Base-by-base conservation (phyloP, 2,888 invertebrate species). In the Ectobius pallidus region DNA sequence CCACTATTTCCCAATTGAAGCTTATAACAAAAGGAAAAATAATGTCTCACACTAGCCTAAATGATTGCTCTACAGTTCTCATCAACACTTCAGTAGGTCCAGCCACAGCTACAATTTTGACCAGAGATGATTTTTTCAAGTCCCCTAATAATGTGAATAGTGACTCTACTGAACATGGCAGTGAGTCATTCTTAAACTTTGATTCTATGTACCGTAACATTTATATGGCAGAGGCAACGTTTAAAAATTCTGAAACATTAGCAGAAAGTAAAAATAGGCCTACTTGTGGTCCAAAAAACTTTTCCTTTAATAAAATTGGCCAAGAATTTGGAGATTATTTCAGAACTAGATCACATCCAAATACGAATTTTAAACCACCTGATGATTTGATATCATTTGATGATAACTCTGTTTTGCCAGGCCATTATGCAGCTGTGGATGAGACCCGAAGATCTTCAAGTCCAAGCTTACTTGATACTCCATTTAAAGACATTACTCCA, bases 401-500 rank as follows among this genome's bases (percentile, higher is more conserved):
- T 46, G 46, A 46, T 46, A n/a, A 46, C n/a, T 46, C 46, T 46
- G 46, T 46, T 46, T 46, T 46, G 46, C n/a, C n/a, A 46, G 46
- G 46, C 7, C 7, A n/a, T 46, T 14, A 7, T 46, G 46, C 46
- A 46, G 46, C 46, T n/a, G 18, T 3, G 11, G 46, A n/a, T 4
- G 16, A 46, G n/a, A n/a, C 7, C 3, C 7, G n/a, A n/a, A n/a
- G 18, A 7, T 14, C 46, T n/a, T n/a, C 46, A 14, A 46, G 46
- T n/a, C 46, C 46, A 46, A 46, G 46, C n/a, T n/a, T 46, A n/a
- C 7, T 46, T 14, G n/a, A 46, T 46, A n/a, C 46, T 14, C n/a
- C 46, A 7, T 14, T 46, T 14, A n/a, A 46, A n/a, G n/a, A 46
- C 16, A 46, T 3, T 11, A 34, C 6, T 34, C 34, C 6, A 34